Conservation (phyloP, 1,140 invertebrate genomes). For the Drosophila funebris region DNA sequence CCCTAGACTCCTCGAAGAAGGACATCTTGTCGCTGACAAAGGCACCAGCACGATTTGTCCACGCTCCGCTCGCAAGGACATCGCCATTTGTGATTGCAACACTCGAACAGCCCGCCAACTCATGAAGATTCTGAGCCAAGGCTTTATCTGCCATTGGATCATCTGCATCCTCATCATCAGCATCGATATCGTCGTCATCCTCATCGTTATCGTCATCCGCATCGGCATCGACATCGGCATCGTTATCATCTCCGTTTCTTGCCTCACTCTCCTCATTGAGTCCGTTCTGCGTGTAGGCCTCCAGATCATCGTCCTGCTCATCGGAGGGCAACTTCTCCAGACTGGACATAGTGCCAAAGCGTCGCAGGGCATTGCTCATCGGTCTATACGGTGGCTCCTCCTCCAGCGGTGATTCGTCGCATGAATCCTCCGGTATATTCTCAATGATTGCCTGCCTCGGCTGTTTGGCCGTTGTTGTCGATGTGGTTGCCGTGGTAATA, state of each 20-base stretch:
- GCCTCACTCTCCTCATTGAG: constrained; percentile 34
- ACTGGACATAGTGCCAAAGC: constrained; percentile 91
- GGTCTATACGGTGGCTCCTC: constrained; percentile 86
- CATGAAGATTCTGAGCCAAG: constrained; percentile 51
- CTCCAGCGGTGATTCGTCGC: constrained; percentile 85
- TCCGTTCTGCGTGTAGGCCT: constrained; percentile 48
- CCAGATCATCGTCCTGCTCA: constrained; percentile 76
- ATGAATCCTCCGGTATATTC: constrained; percentile 84
- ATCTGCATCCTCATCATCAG: constrained; percentile 38
- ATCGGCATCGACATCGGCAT: constrained; percentile 68
- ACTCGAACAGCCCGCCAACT: constrained; percentile 25
- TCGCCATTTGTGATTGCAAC: constrained; percentile 46
- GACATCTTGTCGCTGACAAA: constrained; percentile 93
- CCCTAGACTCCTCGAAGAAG: constrained; percentile 87
- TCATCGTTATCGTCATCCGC: constrained; percentile 74
- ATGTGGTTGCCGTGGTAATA: constrained; percentile 52
- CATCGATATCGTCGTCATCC: constrained; percentile 54
- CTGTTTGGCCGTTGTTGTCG: constrained; percentile 56
- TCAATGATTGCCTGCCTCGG: constrained; percentile 75
- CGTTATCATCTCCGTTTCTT: constrained; percentile 51
- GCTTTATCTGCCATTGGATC: constrained; percentile 83
- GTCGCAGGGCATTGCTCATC: constrained; percentile 85
- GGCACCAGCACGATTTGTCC: constrained; percentile 90
- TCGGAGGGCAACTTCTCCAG: constrained; percentile 87
- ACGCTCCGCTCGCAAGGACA: constrained; percentile 85